phyloP scores from a whole-genome alignment of 2,113 vertebrate species.

The Melospiza georgiana region DNA sequence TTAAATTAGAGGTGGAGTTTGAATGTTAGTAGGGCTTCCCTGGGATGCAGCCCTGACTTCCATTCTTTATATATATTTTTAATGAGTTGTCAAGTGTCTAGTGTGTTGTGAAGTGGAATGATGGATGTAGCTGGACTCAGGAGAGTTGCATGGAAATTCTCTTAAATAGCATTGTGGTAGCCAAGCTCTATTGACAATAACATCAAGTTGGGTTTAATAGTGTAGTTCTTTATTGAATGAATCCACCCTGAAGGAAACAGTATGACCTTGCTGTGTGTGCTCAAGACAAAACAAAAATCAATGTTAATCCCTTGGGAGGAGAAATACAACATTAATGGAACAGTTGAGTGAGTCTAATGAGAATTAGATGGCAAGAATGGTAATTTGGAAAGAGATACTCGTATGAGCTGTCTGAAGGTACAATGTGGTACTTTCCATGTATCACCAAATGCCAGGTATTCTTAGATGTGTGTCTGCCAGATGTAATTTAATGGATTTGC shows the following conservation, averaged over 20 bases:
- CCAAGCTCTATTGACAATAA: conserved; percentile 9
- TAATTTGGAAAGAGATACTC: neutral
- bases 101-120: neutral
- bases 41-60: neutral
- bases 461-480: neutral
- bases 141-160: conserved; percentile 2
- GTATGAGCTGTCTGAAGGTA: neutral
- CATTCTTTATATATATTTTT: conserved; percentile 3
- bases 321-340: conserved; percentile 28
- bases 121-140: neutral
- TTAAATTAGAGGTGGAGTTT: neutral
- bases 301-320: conserved; percentile 21
- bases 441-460: neutral
- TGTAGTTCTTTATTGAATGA: conserved; percentile 41
- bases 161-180: neutral
- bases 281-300: conserved; percentile 12
- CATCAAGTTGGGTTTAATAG: conserved; percentile 10
- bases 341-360: conserved; percentile 42
- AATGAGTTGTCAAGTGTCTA: conserved; percentile 14
- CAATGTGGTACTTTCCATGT: neutral
- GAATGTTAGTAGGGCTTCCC: neutral
- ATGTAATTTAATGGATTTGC: conserved; percentile 13
- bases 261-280: conserved; percentile 31
- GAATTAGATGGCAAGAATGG: conserved; percentile 48
- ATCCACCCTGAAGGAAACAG: conserved; percentile 30